A percentile compares a stretch with the other conserved stretches of the same genome.
Evolutionary conservation across 1,140 invertebrate species (phyloP).

Genomic region (Drosophila repletoides): DNA sequence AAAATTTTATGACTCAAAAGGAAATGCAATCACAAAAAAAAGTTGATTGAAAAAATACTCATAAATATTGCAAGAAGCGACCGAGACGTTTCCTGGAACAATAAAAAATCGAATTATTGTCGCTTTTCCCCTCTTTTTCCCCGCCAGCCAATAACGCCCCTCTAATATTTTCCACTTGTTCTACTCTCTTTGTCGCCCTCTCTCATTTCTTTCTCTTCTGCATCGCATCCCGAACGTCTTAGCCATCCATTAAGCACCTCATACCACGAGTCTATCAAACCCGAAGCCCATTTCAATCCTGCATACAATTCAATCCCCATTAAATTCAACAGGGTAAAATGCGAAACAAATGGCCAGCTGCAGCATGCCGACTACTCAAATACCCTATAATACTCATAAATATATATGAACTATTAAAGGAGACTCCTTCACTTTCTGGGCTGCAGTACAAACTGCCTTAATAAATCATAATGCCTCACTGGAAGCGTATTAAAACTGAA

Average conservation of each 20-base stretch:
- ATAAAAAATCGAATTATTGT: too few relatives aligned
- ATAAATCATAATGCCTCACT: too few relatives aligned
- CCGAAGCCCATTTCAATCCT: neutral
- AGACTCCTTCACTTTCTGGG: too few relatives aligned
- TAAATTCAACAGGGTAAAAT: constrained; percentile 6
- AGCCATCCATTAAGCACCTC: constrained; percentile 40
- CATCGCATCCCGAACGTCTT: constrained; percentile 53
- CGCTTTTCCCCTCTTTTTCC: too few relatives aligned
- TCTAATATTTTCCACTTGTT: neutral
- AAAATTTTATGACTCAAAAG: neutral
- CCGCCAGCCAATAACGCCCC: too few relatives aligned
- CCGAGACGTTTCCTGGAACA: constrained; percentile 13
- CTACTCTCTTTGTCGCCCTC: neutral
- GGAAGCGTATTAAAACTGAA: too few relatives aligned
- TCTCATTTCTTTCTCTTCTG: constrained; percentile 20
- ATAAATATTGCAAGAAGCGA: neutral
- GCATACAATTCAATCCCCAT: constrained; percentile 5
- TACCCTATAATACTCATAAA: too few relatives aligned
- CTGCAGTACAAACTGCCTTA: constrained; percentile 37
- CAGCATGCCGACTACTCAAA: too few relatives aligned
- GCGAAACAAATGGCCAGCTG: too few relatives aligned
- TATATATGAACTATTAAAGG: too few relatives aligned
- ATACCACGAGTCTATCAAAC: neutral
- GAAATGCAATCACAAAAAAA: constrained; percentile 10
- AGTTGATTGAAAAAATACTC: constrained; percentile 21